These are phyloP conservation scores for Sceliomorpha sp. DNA, from an alignment of 2,888 invertebrate species.

Conservation along the genomic window DNA sequence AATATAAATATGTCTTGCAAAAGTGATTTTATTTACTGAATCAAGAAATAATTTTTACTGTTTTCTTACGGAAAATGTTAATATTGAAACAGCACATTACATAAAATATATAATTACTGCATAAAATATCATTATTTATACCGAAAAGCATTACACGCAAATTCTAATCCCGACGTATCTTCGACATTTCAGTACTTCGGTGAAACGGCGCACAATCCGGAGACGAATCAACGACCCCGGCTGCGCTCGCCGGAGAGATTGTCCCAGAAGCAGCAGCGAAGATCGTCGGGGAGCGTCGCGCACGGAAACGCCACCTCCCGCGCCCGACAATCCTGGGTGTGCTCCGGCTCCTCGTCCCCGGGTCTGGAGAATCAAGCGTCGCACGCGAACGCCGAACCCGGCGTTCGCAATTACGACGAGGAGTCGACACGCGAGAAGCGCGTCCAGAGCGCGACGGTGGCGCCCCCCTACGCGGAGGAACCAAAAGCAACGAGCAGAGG, in stretches of 20 bases:
- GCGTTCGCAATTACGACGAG: too few species aligned
- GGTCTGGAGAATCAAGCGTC: constrained; percentile 62
- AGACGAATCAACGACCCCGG: constrained; percentile 87
- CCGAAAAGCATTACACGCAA: neutral
- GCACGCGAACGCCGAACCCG: too few species aligned
- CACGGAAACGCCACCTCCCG: constrained; percentile 68
- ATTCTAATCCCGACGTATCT: constrained; percentile 17
- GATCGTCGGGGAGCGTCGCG: constrained; percentile 81
- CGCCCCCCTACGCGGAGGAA: constrained; percentile 31
- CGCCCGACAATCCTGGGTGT: constrained; percentile 80
- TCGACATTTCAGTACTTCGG: constrained; percentile 92
- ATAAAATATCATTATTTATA: too few species aligned
- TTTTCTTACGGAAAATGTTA: too few species aligned
- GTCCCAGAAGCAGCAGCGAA: constrained; percentile 80
- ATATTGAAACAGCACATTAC: too few species aligned
- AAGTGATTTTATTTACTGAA: too few species aligned
- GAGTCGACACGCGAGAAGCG: constrained; percentile 30
- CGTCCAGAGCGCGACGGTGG: constrained; percentile 12
- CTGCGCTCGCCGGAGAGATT: constrained; percentile 80
- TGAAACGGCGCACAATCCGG: constrained; percentile 94
- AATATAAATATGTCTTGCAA: too few species aligned
- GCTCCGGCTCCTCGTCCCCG: constrained; percentile 59
- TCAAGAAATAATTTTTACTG: too few species aligned
- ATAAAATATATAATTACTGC: too few species aligned
- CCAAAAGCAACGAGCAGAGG: too few species aligned